Conservation (phyloP, 30 jellyfish, hydroid and myxozoan genomes). For the Hydractinia symbiolongicarpus region DNA sequence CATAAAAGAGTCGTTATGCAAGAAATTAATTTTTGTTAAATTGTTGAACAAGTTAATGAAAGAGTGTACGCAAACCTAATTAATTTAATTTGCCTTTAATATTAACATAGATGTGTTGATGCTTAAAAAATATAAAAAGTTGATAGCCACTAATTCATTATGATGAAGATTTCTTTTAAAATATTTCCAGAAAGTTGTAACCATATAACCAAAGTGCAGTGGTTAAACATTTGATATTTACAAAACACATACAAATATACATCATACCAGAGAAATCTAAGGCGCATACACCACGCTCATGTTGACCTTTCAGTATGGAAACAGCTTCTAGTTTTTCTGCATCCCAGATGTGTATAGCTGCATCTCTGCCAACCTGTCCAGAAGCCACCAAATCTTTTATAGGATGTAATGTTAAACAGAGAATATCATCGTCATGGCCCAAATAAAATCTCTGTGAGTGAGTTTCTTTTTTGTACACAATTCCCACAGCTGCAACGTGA, state of each 20-base stretch:
- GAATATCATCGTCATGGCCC: conserved; percentile 95
- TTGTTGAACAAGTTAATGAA: too few relatives aligned
- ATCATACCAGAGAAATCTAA: conserved; percentile 82
- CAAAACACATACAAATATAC: background rate
- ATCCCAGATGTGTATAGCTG: conserved; percentile 90
- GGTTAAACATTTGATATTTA: background rate
- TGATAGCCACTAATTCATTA: too few relatives aligned
- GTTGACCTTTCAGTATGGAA: conserved; percentile 84
- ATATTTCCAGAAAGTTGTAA: too few relatives aligned
- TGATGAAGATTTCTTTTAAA: too few relatives aligned
- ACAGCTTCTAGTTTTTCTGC: conserved; percentile 73
- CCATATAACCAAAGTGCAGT: too few relatives aligned
- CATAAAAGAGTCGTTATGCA: too few relatives aligned
- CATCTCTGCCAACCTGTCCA: conserved; percentile 97
- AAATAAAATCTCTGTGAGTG: conserved; percentile 76
- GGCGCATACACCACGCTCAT: conserved; percentile 84
- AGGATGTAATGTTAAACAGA: conserved; percentile 85
- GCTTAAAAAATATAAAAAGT: too few relatives aligned
- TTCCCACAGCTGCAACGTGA: conserved; percentile 92
- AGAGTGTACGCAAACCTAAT: too few relatives aligned
- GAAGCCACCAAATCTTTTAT: conserved; percentile 84
- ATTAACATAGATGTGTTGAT: too few relatives aligned
- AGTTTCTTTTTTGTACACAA: conserved; percentile 59
- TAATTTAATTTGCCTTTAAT: too few relatives aligned
- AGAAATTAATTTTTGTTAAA: too few relatives aligned